Conservation (phyloP, 2,797 vertebrate species). For the Anas acuta region DNA sequence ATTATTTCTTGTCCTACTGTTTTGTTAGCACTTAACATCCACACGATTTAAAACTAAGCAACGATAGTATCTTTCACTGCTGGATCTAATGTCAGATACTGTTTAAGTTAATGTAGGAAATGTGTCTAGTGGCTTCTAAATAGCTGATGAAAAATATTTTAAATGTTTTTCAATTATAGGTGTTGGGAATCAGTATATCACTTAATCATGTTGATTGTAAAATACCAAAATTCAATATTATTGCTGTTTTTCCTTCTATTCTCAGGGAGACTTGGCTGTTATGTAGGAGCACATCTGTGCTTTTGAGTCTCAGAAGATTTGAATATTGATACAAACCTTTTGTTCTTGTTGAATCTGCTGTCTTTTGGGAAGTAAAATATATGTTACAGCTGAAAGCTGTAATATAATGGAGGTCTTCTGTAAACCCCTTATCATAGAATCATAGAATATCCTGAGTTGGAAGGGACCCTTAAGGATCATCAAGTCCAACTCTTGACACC, state of each 20-base stretch:
- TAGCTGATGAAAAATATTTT: not conserved
- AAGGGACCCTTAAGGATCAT: too few species aligned
- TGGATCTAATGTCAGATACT: constrained; percentile 26
- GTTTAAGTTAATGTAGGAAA: constrained; percentile 45
- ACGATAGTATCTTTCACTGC: not conserved
- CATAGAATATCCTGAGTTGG: too few species aligned
- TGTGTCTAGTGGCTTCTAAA: constrained; percentile 1
- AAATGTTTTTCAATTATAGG: not conserved
- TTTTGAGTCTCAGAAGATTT: not conserved
- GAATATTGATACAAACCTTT: not conserved
- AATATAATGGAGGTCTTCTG: not conserved
- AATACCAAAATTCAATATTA: not conserved
- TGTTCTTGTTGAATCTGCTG: not conserved
- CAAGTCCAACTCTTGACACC: too few species aligned
- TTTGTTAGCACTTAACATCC: constrained; percentile 40
- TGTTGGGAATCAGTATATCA: constrained; percentile 11
- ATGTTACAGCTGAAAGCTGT: not conserved
- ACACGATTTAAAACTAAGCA: not conserved
- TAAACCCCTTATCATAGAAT: not conserved
- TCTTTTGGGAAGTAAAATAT: not conserved
- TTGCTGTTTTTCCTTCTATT: not conserved
- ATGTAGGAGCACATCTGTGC: not conserved
- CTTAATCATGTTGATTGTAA: not conserved
- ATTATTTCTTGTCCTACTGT: not conserved
- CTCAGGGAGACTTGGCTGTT: not conserved